Conservation (phyloP, 2,888 invertebrate species). For the Keiferia lycopersicella region DNA sequence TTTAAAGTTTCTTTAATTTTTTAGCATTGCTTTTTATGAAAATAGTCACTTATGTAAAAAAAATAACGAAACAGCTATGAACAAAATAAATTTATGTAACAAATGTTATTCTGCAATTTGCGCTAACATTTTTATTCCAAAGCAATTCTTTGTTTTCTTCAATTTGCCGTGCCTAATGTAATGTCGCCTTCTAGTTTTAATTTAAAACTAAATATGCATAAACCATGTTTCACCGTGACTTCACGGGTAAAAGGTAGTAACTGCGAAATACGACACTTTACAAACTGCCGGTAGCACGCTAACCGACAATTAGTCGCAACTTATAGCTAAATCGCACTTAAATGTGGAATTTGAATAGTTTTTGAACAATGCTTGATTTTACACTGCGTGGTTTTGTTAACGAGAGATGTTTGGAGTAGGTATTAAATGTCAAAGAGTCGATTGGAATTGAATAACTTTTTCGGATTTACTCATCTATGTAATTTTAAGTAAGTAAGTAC, state of each 20-base stretch:
- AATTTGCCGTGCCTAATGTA: conserved; percentile 15
- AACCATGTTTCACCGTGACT: conserved; percentile 14
- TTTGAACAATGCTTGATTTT: conserved; percentile 4
- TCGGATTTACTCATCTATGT: too few species aligned
- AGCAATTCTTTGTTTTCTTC: conserved; percentile 3
- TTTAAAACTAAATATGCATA: conserved; percentile 19
- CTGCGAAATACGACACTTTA: conserved; percentile 30
- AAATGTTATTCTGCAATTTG: background rate
- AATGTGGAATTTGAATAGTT: conserved; percentile 18
- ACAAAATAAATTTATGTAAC: background rate
- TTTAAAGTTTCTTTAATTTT: too few species aligned
- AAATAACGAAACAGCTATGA: too few species aligned
- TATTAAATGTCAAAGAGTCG: too few species aligned
- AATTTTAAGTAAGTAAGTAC: too few species aligned
- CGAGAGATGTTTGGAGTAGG: too few species aligned
- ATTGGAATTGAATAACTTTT: too few species aligned
- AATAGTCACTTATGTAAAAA: too few species aligned
- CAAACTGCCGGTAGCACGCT: conserved; percentile 43
- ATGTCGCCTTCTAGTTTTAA: conserved; percentile 15
- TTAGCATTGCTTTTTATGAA: too few species aligned
- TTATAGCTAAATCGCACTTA: conserved; percentile 35
- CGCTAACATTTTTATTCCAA: background rate
- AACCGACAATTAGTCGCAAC: conserved; percentile 47
- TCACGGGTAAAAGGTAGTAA: conserved; percentile 20
- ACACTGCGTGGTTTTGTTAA: background rate